A percentile compares a stretch with the other conserved stretches of the same genome.
phyloP scores from a whole-genome alignment of 2,113 vertebrate genomes.

The Rhegmatorhina hoffmannsi region DNA sequence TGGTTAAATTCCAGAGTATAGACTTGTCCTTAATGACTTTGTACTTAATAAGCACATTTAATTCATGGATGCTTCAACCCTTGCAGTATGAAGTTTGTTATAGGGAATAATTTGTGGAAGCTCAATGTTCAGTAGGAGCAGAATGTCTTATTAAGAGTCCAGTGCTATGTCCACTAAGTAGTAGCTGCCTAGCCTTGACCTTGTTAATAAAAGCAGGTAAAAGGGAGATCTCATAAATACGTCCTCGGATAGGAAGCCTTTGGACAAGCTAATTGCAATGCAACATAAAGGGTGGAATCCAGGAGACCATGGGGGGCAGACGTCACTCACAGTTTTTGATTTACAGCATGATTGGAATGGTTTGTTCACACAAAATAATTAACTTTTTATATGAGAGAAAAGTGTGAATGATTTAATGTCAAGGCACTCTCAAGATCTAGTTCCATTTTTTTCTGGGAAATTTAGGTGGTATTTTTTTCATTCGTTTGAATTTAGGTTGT shows the following conservation, averaged over 20 bases:
- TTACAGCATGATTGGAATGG: not conserved
- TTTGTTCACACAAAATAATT: not conserved
- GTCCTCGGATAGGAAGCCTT: not conserved
- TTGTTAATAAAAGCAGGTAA: not conserved
- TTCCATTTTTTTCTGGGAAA: not conserved
- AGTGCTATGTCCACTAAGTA: not conserved
- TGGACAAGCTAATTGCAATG: not conserved
- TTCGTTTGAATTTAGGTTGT: not conserved
- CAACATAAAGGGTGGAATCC: not conserved
- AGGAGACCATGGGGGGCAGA: accelerated
- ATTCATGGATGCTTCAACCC: not conserved
- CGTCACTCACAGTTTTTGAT: not conserved
- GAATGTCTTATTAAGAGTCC: not conserved
- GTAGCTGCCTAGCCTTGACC: not conserved
- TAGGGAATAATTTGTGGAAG: not conserved
- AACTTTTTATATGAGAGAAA: not conserved
- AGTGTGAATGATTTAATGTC: not conserved
- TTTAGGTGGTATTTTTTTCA: not conserved
- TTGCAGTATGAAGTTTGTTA: not conserved
- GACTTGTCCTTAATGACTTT: not conserved
- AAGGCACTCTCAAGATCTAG: not conserved
- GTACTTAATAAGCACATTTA: not conserved
- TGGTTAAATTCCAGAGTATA: not conserved
- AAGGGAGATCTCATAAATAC: not conserved
- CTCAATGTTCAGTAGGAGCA: not conserved